phyloP scores from a whole-genome alignment of 2,797 vertebrate genomes.

The Anabacerthia variegaticeps region DNA sequence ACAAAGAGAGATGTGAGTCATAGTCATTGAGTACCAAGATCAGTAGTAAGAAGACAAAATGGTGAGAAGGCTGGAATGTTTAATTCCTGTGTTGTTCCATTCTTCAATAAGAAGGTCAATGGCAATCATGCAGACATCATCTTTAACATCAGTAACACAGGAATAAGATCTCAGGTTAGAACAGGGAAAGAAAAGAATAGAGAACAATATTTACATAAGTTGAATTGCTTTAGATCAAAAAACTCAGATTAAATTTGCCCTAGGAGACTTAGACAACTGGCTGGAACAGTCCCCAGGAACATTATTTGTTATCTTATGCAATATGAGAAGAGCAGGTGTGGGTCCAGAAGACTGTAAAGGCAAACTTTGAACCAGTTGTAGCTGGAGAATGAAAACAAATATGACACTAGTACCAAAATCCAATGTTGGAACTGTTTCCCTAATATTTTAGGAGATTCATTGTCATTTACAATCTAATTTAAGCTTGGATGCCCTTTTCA shows the following conservation, averaged over 20 bases:
- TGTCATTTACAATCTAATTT: neutral
- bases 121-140: neutral
- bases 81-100: neutral
- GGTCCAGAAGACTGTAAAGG: neutral
- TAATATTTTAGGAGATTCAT: neutral
- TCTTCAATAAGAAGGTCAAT: neutral
- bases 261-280: neutral
- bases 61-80: neutral
- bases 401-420: neutral
- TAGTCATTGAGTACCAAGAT: neutral
- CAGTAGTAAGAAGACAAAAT: neutral
- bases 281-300: neutral
- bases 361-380: neutral
- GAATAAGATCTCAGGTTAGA: neutral
- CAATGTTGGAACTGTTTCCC: neutral
- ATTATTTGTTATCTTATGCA: neutral
- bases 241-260: neutral
- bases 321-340: neutral
- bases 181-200: neutral
- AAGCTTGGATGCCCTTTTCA: neutral
- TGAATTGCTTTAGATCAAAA: constrained; percentile 9
- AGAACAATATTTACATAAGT: neutral
- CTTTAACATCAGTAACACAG: neutral
- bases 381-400: neutral
- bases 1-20: neutral